Evolutionary conservation across 2,797 vertebrate genomes (phyloP).

Genomic region (Mionectes olivaceus): DNA sequence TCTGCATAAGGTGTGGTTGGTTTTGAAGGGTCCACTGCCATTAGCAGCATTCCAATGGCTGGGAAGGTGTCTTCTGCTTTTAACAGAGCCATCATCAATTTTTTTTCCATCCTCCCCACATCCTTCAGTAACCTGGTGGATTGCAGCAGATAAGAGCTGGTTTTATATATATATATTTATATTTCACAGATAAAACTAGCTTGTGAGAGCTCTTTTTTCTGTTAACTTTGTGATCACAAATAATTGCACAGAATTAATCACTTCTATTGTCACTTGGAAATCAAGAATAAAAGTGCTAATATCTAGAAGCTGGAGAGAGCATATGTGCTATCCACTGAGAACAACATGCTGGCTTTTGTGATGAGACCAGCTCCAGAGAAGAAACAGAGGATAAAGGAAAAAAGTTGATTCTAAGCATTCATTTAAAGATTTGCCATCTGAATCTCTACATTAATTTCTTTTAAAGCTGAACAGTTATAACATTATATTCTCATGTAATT

Average conservation of each 20-base stretch:
- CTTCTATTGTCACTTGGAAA: conserved; percentile 34
- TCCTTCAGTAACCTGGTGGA: neutral
- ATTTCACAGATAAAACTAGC: neutral
- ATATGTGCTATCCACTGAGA: neutral
- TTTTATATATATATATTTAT: too few relatives aligned
- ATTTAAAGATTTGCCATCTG: neutral
- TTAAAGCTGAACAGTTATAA: neutral
- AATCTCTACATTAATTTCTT: neutral
- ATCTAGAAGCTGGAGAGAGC: neutral
- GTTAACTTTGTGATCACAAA: conserved; percentile 20
- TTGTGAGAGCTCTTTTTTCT: neutral
- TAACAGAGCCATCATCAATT: neutral
- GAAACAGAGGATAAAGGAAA: neutral
- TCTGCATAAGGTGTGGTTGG: neutral
- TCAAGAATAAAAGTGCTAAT: conserved; percentile 43
- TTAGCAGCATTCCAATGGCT: neutral
- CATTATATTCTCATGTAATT: neutral
- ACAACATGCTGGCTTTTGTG: neutral
- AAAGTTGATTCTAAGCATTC: neutral
- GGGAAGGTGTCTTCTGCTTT: neutral
- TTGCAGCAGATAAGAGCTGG: neutral
- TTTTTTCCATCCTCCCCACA: neutral
- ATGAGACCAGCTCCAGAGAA: conserved; percentile 1
- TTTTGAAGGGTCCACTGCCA: neutral
- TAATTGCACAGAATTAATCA: conserved; percentile 27